Percentiles rank a stretch among this genome's conserved stretches.
Conservation (phyloP, 2,113 vertebrate species). For the Carollia perspicillata region DNA sequence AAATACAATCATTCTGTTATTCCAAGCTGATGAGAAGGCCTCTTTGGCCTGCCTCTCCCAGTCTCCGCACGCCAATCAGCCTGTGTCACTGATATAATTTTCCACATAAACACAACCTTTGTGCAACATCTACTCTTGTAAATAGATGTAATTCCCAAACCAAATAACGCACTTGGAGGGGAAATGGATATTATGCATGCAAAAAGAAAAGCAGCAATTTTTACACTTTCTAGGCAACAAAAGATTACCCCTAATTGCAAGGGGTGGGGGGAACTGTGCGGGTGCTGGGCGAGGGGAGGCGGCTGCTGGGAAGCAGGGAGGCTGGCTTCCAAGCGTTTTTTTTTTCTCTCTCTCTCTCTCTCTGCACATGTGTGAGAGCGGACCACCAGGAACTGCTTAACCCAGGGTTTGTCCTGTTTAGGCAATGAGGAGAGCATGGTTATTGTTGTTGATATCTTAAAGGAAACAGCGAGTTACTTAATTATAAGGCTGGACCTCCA, state of each 20-base stretch:
- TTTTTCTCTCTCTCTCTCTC: background rate
- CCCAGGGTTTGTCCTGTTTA: conserved; percentile 80
- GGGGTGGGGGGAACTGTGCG: background rate
- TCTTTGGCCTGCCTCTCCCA: conserved; percentile 82
- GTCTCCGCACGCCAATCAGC: conserved; percentile 86
- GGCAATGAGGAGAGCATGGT: conserved; percentile 78
- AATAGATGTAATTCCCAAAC: conserved; percentile 87
- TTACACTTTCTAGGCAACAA: conserved; percentile 78
- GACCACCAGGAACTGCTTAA: conserved; percentile 85
- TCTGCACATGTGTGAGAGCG: conserved; percentile 71
- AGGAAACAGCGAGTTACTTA: conserved; percentile 75
- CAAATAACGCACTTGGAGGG: conserved; percentile 83
- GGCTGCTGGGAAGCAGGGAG: conserved; percentile 67
- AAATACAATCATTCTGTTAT: conserved; percentile 90
- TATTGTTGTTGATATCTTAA: conserved; percentile 77
- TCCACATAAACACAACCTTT: conserved; percentile 86
- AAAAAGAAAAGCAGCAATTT: conserved; percentile 75
- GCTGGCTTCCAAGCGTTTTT: conserved; percentile 63
- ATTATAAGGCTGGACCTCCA: conserved; percentile 71
- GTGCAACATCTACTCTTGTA: conserved; percentile 85
- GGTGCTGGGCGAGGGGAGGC: background rate
- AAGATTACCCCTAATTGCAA: conserved; percentile 80
- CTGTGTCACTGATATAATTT: conserved; percentile 86
- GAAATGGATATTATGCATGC: conserved; percentile 81
- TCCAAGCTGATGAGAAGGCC: conserved; percentile 88